Percentiles rank a stretch among this genome's conserved stretches.
phyloP scores from a whole-genome alignment of 2,888 invertebrate species.

The Lydus trimaculatus region DNA sequence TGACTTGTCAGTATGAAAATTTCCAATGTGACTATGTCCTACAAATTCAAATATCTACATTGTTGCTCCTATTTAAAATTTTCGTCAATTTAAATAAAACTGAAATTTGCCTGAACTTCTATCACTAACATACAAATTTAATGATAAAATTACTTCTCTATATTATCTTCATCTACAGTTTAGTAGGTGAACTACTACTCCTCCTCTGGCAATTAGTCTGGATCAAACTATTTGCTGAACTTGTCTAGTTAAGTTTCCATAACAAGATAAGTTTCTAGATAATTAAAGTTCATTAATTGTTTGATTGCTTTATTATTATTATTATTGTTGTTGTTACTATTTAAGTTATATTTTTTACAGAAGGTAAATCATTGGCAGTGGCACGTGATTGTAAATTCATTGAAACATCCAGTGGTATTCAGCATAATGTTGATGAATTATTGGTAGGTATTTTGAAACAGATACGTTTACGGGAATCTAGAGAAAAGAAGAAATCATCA shows the following conservation, averaged over 20 bases:
- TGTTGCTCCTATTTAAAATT: no score
- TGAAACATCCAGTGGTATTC: conserved; percentile 94
- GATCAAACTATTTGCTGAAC: no score
- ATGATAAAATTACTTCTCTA: no score
- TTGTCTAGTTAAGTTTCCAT: neutral
- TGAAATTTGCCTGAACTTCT: no score
- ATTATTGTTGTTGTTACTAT: neutral
- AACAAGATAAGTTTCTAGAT: neutral
- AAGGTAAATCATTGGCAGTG: conserved; percentile 90
- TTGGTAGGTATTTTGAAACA: conserved; percentile 93
- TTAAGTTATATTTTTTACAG: conserved; percentile 62
- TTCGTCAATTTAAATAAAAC: no score
- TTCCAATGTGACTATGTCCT: no score
- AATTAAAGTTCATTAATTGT: neutral
- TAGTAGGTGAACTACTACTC: no score
- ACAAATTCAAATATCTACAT: no score
- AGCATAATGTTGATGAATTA: conserved; percentile 96
- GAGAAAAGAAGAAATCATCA: conserved; percentile 71
- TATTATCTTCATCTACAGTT: no score
- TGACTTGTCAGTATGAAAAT: no score
- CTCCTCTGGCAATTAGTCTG: no score
- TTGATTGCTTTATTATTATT: neutral
- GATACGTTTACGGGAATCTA: conserved; percentile 78
- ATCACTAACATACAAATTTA: no score
- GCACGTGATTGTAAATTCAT: conserved; percentile 93